Percentiles rank a stretch among this genome's conserved stretches.
These are phyloP conservation scores for Sebastes vulpes DNA, from an alignment of 2,797 vertebrate genomes.

Conservation along the genomic window DNA sequence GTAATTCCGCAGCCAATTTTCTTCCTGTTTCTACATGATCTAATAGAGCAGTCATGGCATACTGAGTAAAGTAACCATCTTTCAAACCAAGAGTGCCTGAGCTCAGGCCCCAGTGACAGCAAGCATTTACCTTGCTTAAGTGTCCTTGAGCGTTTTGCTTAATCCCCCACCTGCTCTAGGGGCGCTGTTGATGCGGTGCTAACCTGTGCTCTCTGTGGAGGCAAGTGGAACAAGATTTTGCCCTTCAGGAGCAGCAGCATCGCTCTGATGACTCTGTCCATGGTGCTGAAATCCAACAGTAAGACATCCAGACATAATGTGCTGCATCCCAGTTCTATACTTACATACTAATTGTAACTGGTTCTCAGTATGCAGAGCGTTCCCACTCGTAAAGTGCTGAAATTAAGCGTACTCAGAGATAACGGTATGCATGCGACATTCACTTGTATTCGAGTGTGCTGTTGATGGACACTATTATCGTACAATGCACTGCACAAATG, in stretches of 20 bases:
- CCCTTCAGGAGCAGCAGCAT: constrained; percentile 15
- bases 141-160: constrained; percentile 68
- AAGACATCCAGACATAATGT: background rate
- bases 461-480: constrained; percentile 58
- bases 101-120: constrained; percentile 51
- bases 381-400: constrained; percentile 41
- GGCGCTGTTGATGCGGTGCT: constrained; percentile 40
- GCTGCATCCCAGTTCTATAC: background rate
- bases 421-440: constrained; percentile 42
- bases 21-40: constrained; percentile 25
- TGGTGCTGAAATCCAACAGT: constrained; percentile 65
- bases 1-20: background rate
- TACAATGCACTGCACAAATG: constrained; percentile 27
- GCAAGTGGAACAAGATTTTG: constrained; percentile 37
- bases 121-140: constrained; percentile 61
- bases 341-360: constrained; percentile 5
- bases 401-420: constrained; percentile 64
- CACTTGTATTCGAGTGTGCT: constrained; percentile 44
- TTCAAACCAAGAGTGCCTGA: constrained; percentile 42
- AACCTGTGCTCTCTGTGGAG: constrained; percentile 46
- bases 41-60: constrained; percentile 37
- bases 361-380: constrained; percentile 47
- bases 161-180: constrained; percentile 61
- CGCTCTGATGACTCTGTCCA: constrained; percentile 43
- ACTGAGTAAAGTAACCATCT: constrained; percentile 39